Conservation (phyloP, 2,797 vertebrate species). For the Podarcis lilfordi region DNA sequence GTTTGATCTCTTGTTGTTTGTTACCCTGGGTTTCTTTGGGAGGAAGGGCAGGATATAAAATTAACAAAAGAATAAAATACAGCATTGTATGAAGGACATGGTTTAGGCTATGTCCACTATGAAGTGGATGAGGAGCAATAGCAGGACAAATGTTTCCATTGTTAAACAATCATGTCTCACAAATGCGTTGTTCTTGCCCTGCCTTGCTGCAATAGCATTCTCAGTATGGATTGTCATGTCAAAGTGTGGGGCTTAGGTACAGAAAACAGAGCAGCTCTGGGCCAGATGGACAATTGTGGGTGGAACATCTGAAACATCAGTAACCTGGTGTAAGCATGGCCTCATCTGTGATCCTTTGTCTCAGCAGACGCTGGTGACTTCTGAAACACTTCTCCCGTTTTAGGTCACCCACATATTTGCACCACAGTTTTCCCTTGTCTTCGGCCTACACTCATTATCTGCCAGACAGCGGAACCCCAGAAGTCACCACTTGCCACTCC, state of each 20-base stretch:
- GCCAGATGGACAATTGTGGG: too few relatives aligned
- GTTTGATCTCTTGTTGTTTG: too few relatives aligned
- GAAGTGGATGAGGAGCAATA: not conserved
- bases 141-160: not conserved
- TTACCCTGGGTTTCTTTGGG: too few relatives aligned
- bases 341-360: not conserved
- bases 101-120: not conserved
- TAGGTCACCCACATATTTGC: conserved; percentile 78
- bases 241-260: not conserved
- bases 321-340: not conserved
- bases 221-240: not conserved
- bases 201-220: not conserved
- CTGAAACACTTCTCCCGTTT: not conserved
- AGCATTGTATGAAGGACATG: not conserved
- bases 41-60: too few relatives aligned
- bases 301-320: not conserved
- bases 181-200: not conserved
- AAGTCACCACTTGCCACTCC: conserved; percentile 94
- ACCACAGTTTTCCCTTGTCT: conserved; percentile 86
- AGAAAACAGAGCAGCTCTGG: too few relatives aligned
- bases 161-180: too few relatives aligned
- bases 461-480: conserved; percentile 81
- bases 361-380: not conserved
- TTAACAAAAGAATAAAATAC: too few relatives aligned
- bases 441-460: conserved; percentile 89